Percentiles rank a stretch among this genome's conserved stretches.
These are phyloP conservation scores for Garra rufa DNA, from an alignment of 2,113 vertebrate genomes.

Conservation along the genomic window DNA sequence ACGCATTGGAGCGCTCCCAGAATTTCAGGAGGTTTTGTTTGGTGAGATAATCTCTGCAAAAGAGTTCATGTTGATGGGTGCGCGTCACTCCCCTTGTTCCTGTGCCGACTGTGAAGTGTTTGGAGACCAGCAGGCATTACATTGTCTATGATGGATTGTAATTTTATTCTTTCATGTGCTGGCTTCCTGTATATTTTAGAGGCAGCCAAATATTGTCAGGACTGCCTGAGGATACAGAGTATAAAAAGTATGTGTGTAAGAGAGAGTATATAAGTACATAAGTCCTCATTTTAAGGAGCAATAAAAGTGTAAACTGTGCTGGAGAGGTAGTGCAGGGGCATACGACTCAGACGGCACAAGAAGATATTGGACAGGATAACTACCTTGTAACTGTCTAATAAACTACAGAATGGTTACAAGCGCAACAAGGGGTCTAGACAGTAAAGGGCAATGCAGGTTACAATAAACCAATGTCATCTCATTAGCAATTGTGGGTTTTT, in stretches of 20 bases:
- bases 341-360: not conserved
- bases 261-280: not conserved
- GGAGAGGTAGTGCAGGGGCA: conserved; percentile 3
- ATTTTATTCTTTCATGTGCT: conserved; percentile 2
- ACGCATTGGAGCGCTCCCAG: not conserved
- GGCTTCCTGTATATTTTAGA: conserved; percentile 12
- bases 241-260: not conserved
- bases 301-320: not conserved
- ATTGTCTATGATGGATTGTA: conserved; percentile 3
- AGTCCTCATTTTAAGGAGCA: not conserved
- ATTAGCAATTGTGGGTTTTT: not conserved
- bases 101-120: not conserved
- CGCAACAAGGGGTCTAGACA: not conserved
- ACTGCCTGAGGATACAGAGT: not conserved
- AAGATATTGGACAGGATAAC: conserved; percentile 7
- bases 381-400: not conserved
- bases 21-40: conserved; percentile 21
- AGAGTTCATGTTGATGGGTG: not conserved
- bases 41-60: conserved; percentile 27
- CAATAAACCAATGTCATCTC: not conserved
- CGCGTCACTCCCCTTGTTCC: conserved; percentile 21
- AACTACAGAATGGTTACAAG: not conserved
- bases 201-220: not conserved
- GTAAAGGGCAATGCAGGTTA: not conserved
- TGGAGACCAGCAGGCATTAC: conserved; percentile 17